These are phyloP conservation scores for Stenotaenia linearis DNA, from an alignment of 2,888 invertebrate species.

Conservation along the genomic window DNA sequence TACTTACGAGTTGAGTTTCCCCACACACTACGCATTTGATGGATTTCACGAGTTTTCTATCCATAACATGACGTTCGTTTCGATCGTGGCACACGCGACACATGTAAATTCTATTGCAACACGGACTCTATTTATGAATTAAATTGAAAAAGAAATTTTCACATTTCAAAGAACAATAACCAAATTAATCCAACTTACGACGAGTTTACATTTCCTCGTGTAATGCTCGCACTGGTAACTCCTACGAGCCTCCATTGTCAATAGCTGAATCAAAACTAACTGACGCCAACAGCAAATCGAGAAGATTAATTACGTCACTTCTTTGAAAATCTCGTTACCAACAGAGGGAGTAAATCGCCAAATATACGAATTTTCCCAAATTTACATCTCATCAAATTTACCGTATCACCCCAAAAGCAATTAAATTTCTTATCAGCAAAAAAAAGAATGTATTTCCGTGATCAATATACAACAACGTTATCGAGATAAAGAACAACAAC, in stretches of 20 bases:
- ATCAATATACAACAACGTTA: neutral
- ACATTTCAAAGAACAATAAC: too few species aligned
- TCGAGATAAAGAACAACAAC: neutral
- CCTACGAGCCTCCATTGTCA: neutral
- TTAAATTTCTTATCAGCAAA: too few species aligned
- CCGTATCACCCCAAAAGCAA: too few species aligned
- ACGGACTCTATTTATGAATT: neutral
- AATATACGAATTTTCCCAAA: too few species aligned
- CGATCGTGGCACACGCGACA: slow-evolving; percentile 85
- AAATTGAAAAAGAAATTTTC: too few species aligned
- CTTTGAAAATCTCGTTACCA: too few species aligned
- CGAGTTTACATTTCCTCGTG: slow-evolving; percentile 75
- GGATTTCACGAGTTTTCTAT: slow-evolving; percentile 41
- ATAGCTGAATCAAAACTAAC: too few species aligned
- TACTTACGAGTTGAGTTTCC: neutral
- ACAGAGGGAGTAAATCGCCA: too few species aligned
- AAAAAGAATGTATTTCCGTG: too few species aligned
- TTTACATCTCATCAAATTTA: too few species aligned
- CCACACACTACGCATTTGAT: neutral
- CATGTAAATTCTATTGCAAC: slow-evolving; percentile 66
- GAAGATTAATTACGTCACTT: too few species aligned
- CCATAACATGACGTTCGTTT: slow-evolving; percentile 75
- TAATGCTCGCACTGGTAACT: slow-evolving; percentile 71
- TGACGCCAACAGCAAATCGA: too few species aligned
- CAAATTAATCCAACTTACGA: slow-evolving; percentile 56